These are phyloP conservation scores for Astropecten irregularis DNA, from an alignment of 53 echinoderm and acorn worm genomes.

Conservation along the genomic window DNA sequence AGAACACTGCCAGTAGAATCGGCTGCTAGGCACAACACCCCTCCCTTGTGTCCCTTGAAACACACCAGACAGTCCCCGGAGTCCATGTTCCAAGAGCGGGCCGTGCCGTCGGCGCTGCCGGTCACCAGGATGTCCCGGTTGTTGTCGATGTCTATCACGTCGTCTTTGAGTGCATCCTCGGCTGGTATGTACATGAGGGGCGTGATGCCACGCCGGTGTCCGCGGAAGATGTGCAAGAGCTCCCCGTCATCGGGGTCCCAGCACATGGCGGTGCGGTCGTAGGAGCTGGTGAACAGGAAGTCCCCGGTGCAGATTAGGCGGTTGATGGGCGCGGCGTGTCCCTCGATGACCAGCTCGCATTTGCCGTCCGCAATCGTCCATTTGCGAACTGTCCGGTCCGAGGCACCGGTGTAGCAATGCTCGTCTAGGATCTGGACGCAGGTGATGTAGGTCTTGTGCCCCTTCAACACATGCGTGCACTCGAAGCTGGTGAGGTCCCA, in stretches of 20 bases:
- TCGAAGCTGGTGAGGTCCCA: conserved; percentile 72
- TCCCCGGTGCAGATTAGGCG: conserved; percentile 96
- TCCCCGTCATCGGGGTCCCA: conserved; percentile 99
- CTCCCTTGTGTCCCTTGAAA: conserved; percentile 91
- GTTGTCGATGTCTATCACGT: conserved; percentile 88
- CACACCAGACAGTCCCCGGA: conserved; percentile 84
- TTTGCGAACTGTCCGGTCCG: conserved; percentile 90
- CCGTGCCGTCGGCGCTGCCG: conserved; percentile 90
- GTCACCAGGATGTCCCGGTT: conserved; percentile 94
- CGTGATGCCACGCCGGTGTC: conserved; percentile 87
- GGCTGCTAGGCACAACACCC: conserved; percentile 80
- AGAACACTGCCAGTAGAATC: conserved; percentile 88
- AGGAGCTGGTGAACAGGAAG: conserved; percentile 95
- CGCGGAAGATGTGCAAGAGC: conserved; percentile 95
- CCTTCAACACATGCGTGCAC: conserved; percentile 57
- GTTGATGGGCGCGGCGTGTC: conserved; percentile 87
- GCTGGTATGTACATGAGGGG: conserved; percentile 99
- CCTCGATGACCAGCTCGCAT: conserved; percentile 80
- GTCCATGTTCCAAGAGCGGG: conserved; percentile 99
- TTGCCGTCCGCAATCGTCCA: conserved; percentile 77
- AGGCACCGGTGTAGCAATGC: conserved; percentile 85
- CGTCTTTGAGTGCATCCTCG: conserved; percentile 95
- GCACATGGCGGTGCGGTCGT: conserved; percentile 99
- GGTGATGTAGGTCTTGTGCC: conserved; percentile 87
- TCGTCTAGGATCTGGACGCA: conserved; percentile 87